phyloP scores from a whole-genome alignment of 2,797 vertebrate species.

The Aplochiton taeniatus region DNA sequence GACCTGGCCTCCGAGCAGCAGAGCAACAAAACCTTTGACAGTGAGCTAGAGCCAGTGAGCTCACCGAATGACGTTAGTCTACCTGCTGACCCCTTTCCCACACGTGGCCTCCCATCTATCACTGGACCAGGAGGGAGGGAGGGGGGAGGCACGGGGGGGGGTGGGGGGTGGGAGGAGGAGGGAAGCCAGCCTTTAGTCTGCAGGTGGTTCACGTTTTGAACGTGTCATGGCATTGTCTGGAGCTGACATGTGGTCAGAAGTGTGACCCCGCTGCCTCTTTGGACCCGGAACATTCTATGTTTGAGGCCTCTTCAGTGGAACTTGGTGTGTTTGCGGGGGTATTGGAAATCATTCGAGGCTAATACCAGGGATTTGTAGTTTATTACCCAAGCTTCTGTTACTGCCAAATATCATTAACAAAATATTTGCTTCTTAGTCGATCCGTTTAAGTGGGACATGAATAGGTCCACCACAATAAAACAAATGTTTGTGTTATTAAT shows the following conservation, averaged over 20 bases:
- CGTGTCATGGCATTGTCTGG: neutral
- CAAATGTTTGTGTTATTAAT: no score
- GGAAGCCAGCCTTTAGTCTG: neutral
- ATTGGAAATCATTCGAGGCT: no score
- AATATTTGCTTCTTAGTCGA: no score
- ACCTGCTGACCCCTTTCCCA: neutral
- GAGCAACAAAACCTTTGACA: no score
- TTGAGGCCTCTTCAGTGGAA: neutral
- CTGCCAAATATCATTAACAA: no score
- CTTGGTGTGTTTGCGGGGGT: neutral
- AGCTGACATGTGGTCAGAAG: slow-evolving; percentile 4
- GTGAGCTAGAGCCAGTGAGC: no score
- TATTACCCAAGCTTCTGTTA: neutral
- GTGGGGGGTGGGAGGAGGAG: neutral
- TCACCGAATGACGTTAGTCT: slow-evolving; percentile 7
- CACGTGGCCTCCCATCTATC: slow-evolving; percentile 6
- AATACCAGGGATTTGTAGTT: neutral
- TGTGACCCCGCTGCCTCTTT: neutral
- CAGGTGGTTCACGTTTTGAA: slow-evolving; percentile 8
- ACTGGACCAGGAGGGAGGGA: neutral
- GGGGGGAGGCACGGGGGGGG: neutral
- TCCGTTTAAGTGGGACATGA: no score
- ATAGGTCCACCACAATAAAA: no score
- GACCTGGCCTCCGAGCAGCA: no score
- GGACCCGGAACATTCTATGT: neutral